Percentiles rank a stretch among this genome's conserved stretches.
phyloP scores from a whole-genome alignment of 1,140 invertebrate genomes.

The Pogonognathellus flavescens region DNA sequence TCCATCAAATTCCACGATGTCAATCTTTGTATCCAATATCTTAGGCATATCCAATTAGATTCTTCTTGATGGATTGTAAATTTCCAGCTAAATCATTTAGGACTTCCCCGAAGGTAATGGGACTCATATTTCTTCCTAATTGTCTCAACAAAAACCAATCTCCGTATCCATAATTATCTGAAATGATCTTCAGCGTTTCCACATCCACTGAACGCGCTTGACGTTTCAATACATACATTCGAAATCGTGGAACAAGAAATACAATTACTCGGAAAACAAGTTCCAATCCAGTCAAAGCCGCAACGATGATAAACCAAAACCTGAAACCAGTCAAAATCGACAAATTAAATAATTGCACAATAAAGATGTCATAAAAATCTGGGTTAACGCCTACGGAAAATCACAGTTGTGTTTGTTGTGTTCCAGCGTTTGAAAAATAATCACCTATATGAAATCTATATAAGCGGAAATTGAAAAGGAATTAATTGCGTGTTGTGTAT shows the following conservation, averaged over 20 bases:
- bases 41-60: conserved; percentile 36
- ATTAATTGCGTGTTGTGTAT: no score
- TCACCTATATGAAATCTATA: no score
- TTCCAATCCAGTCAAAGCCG: conserved; percentile 75
- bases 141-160: conserved; percentile 95
- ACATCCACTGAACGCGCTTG: conserved; percentile 73
- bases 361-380: background rate
- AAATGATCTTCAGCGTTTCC: conserved; percentile 71
- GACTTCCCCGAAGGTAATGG: conserved; percentile 87
- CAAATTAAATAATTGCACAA: conserved; percentile 67
- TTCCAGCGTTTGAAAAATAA: no score
- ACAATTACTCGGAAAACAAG: conserved; percentile 75
- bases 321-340: conserved; percentile 72
- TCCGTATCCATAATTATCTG: conserved; percentile 85
- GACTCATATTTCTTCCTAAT: conserved; percentile 91
- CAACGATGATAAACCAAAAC: conserved; percentile 84
- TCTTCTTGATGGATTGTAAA: background rate
- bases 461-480: no score
- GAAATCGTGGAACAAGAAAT: conserved; percentile 66
- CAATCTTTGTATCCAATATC: no score
- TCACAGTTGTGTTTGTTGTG: no score
- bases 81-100: conserved; percentile 74
- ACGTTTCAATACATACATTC: conserved; percentile 21
- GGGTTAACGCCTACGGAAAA: background rate
- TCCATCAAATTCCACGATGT: no score